Base-by-base conservation (phyloP, 2,113 vertebrate genomes). In the Cathartes aura region DNA sequence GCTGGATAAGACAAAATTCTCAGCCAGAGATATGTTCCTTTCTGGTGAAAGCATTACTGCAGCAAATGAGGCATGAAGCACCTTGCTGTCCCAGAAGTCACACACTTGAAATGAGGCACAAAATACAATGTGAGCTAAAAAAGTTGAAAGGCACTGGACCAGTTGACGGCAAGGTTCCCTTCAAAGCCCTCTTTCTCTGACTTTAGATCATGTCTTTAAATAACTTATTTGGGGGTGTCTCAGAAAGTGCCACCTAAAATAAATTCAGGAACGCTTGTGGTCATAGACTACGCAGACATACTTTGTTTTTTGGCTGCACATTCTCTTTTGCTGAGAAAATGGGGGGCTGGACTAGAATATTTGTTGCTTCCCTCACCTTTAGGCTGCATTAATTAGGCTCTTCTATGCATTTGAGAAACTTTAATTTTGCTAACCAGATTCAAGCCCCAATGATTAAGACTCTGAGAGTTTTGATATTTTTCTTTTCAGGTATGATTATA, bases 31-130 rank as follows among this genome's bases (percentile, higher is more conserved):
- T 72, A 42, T 58, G 82, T 64, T 96, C 48, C 87, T 91, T 93
- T 94, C 74, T 90, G 53, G 85, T 90, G 82, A 80, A 96, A 95
- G 29, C 0, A 3, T 88, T 94, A 90, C 71, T 0, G 1, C 58
- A 70, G 79, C 40, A 94, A 95, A 96, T 92, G 85, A 97, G 74
- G 95, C 85, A 64, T 87, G 87, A 91, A 94, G 90, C 21, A 90
- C 92, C 92, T 97, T 6, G 3, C 62, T 94, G 92, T 97, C 90
- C 93, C 92, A 62, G 81, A 85, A 97, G 92, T 88, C 84, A 75
- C 62, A 90, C 45, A 58, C 78, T 88, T 75, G 78, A 93, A 97
- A 91, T 82, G 78, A 90, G 53, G 42, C 85, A 93, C 74, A 85
- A 90, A 91, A 90, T 87, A 91, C 95, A 95, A 92, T 10, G 78